Evolutionary conservation across 2,113 vertebrate species (phyloP), one percentile per base, ranked within the genome.

Genomic region (Lepus timidus): DNA sequence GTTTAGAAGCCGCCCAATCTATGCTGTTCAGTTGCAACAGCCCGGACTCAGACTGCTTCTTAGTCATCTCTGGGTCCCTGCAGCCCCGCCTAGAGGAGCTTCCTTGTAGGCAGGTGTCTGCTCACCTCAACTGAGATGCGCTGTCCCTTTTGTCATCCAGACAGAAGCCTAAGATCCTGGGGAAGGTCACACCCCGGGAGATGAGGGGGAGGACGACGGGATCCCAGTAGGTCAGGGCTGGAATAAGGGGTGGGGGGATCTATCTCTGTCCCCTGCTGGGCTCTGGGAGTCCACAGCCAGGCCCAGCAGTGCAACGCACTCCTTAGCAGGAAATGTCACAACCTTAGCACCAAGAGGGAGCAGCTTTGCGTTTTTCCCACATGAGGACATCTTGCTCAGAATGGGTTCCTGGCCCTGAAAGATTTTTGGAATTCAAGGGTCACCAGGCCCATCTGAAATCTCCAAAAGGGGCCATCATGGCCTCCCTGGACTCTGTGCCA

Each of bases 371-470:
- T 96, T 95, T 96, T 97, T 97, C 96, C 95, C 96, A 97, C 96
- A 95, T 96, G 76, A 96, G 81, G 80, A 97, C 73, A 95, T 96
- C 39, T 96, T 91, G 73, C 74, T 95, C 84, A 96, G 95, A 95
- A 96, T 55, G 92, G 16, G 73, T 88, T 95, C 62, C 39, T 95
- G 92, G 73, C 73, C 74, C 71, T 82, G 94, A 93, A 91, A 93
- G 68, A 95, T 74, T 80, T 92, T 74, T 95, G 67, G 76, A 78
- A 85, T 79, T 52, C 78, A 93, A 96, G 95, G 62, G 52, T 89
- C 90, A 93, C 52, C 4, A 80, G 89, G 61, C 55, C 31, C 1
- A 0, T 88, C 78, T 90, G 91, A 94, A 93, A 14, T 95, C 78
- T 88, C 85, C 97, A 95, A 96, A 96, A 96, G 92, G 68, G 64